phyloP scores from a whole-genome alignment of 1,140 invertebrate genomes.

The Holotrichia oblita region DNA sequence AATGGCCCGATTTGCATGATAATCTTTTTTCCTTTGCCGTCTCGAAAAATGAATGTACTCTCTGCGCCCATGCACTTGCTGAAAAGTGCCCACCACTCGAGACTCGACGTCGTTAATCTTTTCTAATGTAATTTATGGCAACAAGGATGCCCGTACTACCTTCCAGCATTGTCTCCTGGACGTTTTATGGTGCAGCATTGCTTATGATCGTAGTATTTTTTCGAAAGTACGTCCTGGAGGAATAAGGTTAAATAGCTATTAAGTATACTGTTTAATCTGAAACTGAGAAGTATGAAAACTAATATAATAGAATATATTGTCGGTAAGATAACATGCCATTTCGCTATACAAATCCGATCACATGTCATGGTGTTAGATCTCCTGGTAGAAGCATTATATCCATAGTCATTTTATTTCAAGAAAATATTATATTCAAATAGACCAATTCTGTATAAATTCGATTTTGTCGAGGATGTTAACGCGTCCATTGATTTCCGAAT shows the following conservation, averaged over 20 bases:
- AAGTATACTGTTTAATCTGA: too few species aligned
- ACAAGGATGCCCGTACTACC: background rate
- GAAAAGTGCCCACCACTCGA: conserved; percentile 2
- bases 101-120: conserved; percentile 24
- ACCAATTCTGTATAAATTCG: too few species aligned
- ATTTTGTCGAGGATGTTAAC: too few species aligned
- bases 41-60: conserved; percentile 24
- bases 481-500: background rate
- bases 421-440: too few species aligned
- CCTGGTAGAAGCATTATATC: too few species aligned
- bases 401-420: too few species aligned
- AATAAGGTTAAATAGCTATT: too few species aligned
- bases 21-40: conserved; percentile 29
- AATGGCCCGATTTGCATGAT: conserved; percentile 31
- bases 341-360: too few species aligned
- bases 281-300: background rate
- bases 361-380: too few species aligned
- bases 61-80: background rate
- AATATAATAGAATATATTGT: too few species aligned
- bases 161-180: background rate
- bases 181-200: background rate
- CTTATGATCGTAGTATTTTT: background rate
- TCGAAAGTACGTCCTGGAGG: too few species aligned
- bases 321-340: too few species aligned
- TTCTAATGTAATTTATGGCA: conserved; percentile 30